phyloP scores from a whole-genome alignment of 2,888 invertebrate species.

The Orthonevra nobilis region DNA sequence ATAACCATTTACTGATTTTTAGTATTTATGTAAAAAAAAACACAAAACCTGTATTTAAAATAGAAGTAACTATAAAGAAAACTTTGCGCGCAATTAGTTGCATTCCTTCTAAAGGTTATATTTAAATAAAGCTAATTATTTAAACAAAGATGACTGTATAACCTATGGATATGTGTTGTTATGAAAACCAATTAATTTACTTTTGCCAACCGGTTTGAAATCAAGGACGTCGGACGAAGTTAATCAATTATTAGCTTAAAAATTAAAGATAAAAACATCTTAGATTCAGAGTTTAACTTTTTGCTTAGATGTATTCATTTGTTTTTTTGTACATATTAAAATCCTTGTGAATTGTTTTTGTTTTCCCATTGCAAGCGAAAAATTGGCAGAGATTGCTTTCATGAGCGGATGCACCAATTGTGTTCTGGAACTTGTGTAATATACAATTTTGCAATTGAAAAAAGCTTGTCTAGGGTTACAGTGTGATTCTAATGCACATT shows the following conservation, averaged over 20 bases:
- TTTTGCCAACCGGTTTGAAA: constrained; percentile 48
- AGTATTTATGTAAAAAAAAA: no score
- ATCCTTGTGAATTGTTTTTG: no score
- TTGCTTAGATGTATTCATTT: no score
- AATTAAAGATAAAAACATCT: constrained; percentile 7
- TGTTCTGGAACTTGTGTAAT: constrained; percentile 34
- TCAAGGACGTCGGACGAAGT: constrained; percentile 55
- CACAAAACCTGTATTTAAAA: constrained; percentile 36
- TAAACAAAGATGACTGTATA: constrained; percentile 17
- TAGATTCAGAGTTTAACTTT: constrained; percentile 4
- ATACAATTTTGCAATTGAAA: constrained; percentile 26
- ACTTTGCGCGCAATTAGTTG: constrained; percentile 44
- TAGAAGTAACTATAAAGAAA: constrained; percentile 19
- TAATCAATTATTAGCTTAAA: constrained; percentile 33
- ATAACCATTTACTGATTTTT: no score
- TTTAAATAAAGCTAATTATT: constrained; percentile 37
- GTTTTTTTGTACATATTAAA: no score
- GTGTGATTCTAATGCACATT: background rate
- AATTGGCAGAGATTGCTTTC: constrained; percentile 46
- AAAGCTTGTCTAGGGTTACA: constrained; percentile 10
- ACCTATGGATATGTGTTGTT: constrained; percentile 23
- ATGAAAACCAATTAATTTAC: constrained; percentile 30
- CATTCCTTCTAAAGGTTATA: constrained; percentile 55
- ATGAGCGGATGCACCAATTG: constrained; percentile 54
- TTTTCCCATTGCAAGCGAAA: constrained; percentile 15